Percentiles rank a stretch among this genome's conserved stretches.
phyloP scores from a whole-genome alignment of 2,888 invertebrate genomes.

The Dolichopus griseipennis region DNA sequence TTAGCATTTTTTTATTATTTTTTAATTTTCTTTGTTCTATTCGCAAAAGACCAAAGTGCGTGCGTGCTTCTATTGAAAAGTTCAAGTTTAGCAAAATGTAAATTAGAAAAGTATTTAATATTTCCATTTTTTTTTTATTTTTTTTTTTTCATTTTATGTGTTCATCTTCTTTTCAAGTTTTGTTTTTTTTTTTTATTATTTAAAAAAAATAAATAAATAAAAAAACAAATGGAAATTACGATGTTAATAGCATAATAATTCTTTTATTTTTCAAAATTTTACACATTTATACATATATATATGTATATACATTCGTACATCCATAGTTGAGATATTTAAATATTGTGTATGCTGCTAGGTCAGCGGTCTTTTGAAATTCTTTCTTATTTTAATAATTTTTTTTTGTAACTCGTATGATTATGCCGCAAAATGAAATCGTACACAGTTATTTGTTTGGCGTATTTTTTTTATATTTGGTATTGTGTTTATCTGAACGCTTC shows the following conservation, averaged over 20 bases:
- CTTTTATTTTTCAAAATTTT: too few relatives aligned
- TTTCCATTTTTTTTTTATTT: neutral
- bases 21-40: too few relatives aligned
- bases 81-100: neutral
- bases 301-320: too few relatives aligned
- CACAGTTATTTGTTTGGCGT: neutral
- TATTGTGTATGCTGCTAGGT: neutral
- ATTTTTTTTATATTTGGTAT: neutral
- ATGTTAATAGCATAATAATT: constrained; percentile 1
- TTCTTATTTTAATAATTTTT: neutral
- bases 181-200: too few relatives aligned
- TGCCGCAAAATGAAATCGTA: neutral
- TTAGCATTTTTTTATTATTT: too few relatives aligned
- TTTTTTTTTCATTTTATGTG: neutral
- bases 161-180: too few relatives aligned
- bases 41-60: neutral
- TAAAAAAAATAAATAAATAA: neutral
- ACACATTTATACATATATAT: too few relatives aligned
- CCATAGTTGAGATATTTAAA: too few relatives aligned
- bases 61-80: constrained; percentile 1
- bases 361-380: neutral
- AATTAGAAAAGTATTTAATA: neutral
- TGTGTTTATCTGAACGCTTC: neutral
- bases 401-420: neutral
- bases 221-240: neutral